phyloP scores from a whole-genome alignment of 2,797 vertebrate genomes.

The Hydrocynus forskahlii region DNA sequence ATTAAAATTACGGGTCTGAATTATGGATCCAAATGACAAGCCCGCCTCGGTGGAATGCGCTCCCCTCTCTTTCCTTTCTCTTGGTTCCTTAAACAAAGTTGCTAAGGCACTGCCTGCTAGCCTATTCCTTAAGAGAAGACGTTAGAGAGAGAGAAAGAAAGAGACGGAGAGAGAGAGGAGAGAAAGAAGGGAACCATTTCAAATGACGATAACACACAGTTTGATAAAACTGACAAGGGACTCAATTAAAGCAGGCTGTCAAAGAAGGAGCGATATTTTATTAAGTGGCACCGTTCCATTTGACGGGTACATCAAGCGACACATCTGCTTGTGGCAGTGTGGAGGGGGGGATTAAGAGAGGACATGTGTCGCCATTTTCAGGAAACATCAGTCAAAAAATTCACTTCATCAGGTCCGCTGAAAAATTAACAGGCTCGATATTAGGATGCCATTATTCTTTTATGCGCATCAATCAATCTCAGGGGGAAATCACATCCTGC shows the following conservation, averaged over 20 bases:
- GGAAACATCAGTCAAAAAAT: conserved; percentile 81
- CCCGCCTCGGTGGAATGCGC: conserved; percentile 80
- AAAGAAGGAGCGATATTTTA: conserved; percentile 85
- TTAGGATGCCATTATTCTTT: conserved; percentile 78
- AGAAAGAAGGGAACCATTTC: conserved; percentile 75
- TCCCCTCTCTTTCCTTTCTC: conserved; percentile 66
- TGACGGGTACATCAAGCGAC: conserved; percentile 83
- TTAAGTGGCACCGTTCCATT: conserved; percentile 80
- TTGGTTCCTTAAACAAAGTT: conserved; percentile 85
- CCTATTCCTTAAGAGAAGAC: conserved; percentile 73
- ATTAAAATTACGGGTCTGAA: conserved; percentile 99
- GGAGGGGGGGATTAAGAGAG: conserved; percentile 77
- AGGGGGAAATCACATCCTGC: conserved; percentile 53
- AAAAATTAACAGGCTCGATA: conserved; percentile 79
- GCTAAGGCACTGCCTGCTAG: conserved; percentile 81
- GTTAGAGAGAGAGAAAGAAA: conserved; percentile 55
- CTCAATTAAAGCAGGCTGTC: conserved; percentile 85
- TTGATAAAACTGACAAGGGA: conserved; percentile 89
- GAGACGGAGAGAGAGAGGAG: conserved; percentile 56
- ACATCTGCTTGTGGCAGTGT: conserved; percentile 78
- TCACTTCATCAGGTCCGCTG: conserved; percentile 80
- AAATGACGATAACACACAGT: conserved; percentile 77
- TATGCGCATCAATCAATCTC: conserved; percentile 67
- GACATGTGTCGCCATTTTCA: conserved; percentile 84
- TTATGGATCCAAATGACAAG: conserved; percentile 95